phyloP scores from a whole-genome alignment of 2,888 invertebrate species.

The Globia sparganii region DNA sequence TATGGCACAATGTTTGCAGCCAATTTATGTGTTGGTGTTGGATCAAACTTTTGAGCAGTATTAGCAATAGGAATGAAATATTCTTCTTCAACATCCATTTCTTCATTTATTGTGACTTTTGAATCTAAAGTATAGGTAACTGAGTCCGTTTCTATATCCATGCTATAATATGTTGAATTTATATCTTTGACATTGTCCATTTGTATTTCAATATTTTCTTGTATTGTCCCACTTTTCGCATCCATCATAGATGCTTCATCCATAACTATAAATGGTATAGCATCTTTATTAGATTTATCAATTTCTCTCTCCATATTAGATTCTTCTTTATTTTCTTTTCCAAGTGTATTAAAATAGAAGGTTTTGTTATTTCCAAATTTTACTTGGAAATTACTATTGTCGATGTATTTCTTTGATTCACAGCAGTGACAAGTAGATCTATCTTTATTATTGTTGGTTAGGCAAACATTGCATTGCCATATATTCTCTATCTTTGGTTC shows the following conservation, averaged over 20 bases:
- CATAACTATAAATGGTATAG: not conserved
- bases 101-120: constrained; percentile 36
- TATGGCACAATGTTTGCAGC: constrained; percentile 21
- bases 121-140: constrained; percentile 1
- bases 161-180: constrained; percentile 19
- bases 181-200: constrained; percentile 42
- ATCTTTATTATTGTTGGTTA: constrained; percentile 69
- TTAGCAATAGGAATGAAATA: not conserved
- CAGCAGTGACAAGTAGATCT: constrained; percentile 76
- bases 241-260: constrained; percentile 30
- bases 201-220: constrained; percentile 30
- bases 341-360: constrained; percentile 12
- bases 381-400: constrained; percentile 51
- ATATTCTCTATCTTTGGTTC: constrained; percentile 5
- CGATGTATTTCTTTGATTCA: constrained; percentile 63
- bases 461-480: constrained; percentile 79
- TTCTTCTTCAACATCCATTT: constrained; percentile 72
- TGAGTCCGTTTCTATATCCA: constrained; percentile 47
- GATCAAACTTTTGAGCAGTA: constrained; percentile 1
- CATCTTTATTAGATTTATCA: not conserved
- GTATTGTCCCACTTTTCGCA: not conserved
- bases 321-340: not conserved
- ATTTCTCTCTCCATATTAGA: not conserved
- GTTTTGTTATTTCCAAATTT: constrained; percentile 57
- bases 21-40: not conserved